A percentile compares a stretch with the other conserved stretches of the same genome.
Conservation (phyloP, 2,113 vertebrate species). For the Datnioides undecimradiatus region DNA sequence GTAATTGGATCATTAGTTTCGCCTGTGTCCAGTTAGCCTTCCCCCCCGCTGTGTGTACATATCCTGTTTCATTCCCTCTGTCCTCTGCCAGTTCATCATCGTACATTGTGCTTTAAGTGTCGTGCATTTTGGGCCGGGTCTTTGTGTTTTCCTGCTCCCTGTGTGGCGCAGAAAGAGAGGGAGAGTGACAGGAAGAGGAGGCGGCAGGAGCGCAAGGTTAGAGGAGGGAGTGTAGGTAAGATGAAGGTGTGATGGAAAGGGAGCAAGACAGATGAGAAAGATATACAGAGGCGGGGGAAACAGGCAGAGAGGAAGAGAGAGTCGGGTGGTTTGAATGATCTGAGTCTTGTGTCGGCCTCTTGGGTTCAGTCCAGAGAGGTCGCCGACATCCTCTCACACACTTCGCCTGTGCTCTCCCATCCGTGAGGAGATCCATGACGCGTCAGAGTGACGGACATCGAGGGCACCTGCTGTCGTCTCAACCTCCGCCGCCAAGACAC, state of each 20-base stretch:
- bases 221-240: neutral
- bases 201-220: neutral
- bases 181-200: neutral
- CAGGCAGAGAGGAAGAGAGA: neutral
- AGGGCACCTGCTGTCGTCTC: constrained; percentile 57
- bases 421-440: constrained; percentile 52
- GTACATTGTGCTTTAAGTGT: too few species aligned
- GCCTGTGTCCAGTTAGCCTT: too few species aligned
- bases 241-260: neutral
- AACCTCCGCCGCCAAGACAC: constrained; percentile 53
- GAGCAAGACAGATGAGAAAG: neutral
- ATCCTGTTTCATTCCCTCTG: too few species aligned
- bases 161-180: neutral
- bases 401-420: constrained; percentile 27
- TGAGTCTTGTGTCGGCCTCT: constrained; percentile 3
- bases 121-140: too few species aligned
- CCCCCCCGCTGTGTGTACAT: too few species aligned
- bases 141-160: too few species aligned
- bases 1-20: too few species aligned
- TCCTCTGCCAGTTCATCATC: too few species aligned
- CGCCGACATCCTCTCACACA: constrained; percentile 7
- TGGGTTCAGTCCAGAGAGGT: neutral
- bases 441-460: constrained; percentile 3
- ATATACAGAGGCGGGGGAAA: neutral
- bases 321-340: constrained; percentile 4